Percentiles rank a stretch among this genome's conserved stretches.
These are phyloP conservation scores for Calameuta pallipes DNA, from an alignment of 2,888 invertebrate genomes.

Conservation along the genomic window DNA sequence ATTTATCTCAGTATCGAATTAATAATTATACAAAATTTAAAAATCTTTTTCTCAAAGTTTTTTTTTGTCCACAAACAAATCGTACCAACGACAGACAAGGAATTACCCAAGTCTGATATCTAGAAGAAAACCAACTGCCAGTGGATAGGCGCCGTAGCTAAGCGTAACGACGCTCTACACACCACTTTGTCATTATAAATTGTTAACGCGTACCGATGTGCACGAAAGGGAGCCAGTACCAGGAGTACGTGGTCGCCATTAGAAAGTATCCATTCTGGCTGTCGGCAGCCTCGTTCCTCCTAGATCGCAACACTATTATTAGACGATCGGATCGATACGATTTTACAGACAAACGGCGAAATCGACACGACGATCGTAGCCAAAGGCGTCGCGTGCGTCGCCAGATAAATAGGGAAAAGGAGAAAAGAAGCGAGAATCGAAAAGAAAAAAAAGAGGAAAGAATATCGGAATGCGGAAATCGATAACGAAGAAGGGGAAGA, in stretches of 20 bases:
- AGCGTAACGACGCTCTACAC: background rate
- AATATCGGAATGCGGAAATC: background rate
- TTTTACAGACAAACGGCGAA: background rate
- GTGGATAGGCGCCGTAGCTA: background rate
- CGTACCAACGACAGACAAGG: no score
- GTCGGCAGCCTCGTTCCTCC: background rate
- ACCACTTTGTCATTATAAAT: background rate
- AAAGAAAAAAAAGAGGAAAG: background rate
- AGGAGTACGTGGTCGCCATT: constrained; percentile 19
- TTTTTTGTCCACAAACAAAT: no score
- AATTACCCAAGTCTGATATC: background rate
- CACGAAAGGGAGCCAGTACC: constrained; percentile 24
- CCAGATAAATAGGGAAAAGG: background rate
- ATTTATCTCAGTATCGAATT: no score
- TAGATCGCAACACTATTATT: background rate
- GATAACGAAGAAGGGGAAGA: background rate
- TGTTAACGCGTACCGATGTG: constrained; percentile 6
- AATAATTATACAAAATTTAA: no score
- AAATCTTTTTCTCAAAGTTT: no score
- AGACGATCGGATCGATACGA: background rate
- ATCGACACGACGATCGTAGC: background rate
- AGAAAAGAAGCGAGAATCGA: background rate
- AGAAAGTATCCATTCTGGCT: constrained; percentile 22
- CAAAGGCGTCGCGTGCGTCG: background rate
- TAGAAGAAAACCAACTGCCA: background rate